Percentiles rank a stretch among this genome's conserved stretches.
These are phyloP conservation scores for Microcebus tavaratra DNA, from an alignment of 2,113 vertebrate species.

Conservation along the genomic window DNA sequence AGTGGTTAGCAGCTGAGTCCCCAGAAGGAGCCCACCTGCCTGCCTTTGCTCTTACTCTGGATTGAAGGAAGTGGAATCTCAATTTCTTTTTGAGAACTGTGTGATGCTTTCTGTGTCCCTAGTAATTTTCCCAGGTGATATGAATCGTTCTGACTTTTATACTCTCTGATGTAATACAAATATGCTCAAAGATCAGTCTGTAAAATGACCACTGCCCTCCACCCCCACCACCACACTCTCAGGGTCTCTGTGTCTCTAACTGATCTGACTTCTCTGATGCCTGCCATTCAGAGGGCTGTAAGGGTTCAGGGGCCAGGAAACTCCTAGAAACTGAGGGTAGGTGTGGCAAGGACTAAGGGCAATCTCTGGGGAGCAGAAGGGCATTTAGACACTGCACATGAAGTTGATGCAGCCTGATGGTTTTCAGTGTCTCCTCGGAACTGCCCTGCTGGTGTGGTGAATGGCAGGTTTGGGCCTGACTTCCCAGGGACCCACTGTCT, in stretches of 20 bases:
- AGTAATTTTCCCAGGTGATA: not conserved
- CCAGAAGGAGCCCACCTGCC: not conserved
- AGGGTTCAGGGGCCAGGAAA: not conserved
- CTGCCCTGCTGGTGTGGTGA: constrained; percentile 79
- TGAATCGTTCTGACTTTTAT: not conserved
- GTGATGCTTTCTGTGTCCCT: not conserved
- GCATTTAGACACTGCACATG: not conserved
- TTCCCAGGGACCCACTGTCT: constrained; percentile 93
- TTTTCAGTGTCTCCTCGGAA: constrained; percentile 91
- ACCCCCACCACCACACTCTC: not conserved
- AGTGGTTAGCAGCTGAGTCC: not conserved
- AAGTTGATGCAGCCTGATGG: not conserved
- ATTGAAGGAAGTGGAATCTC: not conserved
- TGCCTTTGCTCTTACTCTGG: not conserved
- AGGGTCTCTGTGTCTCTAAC: not conserved
- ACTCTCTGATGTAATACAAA: not conserved
- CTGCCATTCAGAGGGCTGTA: not conserved
- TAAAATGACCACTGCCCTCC: no score
- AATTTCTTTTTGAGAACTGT: not conserved
- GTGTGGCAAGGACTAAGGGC: not conserved
- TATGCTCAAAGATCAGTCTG: not conserved
- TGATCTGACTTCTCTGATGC: not conserved
- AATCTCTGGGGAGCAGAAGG: not conserved
- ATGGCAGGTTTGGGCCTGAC: constrained; percentile 88
- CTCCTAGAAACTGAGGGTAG: not conserved